Percentiles rank a stretch among this genome's conserved stretches.
These are phyloP conservation scores for Hirtodrosophila cameraria DNA, from an alignment of 2,888 invertebrate species.

Conservation along the genomic window DNA sequence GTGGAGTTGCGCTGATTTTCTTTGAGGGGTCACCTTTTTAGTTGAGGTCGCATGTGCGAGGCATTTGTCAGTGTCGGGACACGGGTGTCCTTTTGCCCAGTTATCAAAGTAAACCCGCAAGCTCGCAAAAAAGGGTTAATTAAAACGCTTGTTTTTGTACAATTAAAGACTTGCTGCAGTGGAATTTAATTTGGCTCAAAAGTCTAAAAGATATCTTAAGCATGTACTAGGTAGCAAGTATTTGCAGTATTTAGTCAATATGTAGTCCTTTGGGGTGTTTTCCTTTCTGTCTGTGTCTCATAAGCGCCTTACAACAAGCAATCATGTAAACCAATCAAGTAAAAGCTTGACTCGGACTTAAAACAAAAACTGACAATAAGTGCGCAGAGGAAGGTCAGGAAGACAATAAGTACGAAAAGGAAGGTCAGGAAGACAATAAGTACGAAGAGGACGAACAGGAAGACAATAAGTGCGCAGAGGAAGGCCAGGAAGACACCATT, in stretches of 20 bases:
- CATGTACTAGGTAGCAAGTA: background rate
- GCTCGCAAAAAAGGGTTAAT: conserved; percentile 47
- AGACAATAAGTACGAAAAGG: background rate
- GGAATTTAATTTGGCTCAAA: conserved; percentile 5
- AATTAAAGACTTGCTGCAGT: conserved; percentile 21
- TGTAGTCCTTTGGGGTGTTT: conserved; percentile 11
- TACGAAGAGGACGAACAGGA: background rate
- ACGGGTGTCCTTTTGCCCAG: conserved; percentile 4
- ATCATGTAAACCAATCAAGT: conserved; percentile 45
- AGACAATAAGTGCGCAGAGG: background rate
- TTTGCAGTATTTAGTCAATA: conserved; percentile 26
- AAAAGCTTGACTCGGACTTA: conserved; percentile 34
- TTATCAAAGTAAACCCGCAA: conserved; percentile 29
- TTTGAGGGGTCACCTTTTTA: conserved; percentile 16
- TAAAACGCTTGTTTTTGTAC: conserved; percentile 40
- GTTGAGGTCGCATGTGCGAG: conserved; percentile 26
- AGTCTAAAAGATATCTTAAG: background rate
- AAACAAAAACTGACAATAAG: no score
- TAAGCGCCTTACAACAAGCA: conserved; percentile 38
- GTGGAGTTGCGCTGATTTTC: conserved; percentile 37
- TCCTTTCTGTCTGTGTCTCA: conserved; percentile 11
- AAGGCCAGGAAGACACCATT: conserved; percentile 58
- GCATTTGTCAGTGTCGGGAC: no score
- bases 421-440: background rate
- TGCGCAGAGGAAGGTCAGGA: background rate